phyloP scores from a whole-genome alignment of 2,797 vertebrate species.

The Sebastes diaconus region DNA sequence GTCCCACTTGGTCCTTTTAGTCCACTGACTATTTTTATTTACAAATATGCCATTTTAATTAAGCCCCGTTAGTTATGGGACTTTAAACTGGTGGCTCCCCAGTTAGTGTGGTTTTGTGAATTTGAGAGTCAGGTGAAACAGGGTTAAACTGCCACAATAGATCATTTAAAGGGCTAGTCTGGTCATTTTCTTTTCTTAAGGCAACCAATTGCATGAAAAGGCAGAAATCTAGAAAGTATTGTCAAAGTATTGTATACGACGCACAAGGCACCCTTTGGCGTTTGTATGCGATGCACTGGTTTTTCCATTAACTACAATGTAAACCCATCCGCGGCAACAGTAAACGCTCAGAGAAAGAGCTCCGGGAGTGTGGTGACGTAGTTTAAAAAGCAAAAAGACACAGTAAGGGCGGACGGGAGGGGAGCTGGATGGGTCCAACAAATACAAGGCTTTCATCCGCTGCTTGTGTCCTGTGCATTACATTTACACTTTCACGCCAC shows the following conservation, averaged over 20 bases:
- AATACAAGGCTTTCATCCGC: too few species aligned
- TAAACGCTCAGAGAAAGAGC: too few species aligned
- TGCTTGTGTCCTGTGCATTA: too few species aligned
- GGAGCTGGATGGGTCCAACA: too few species aligned
- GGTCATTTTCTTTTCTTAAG: not conserved
- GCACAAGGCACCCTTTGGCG: too few species aligned
- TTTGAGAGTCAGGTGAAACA: not conserved
- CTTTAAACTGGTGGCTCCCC: slow-evolving; percentile 3
- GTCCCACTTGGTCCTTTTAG: slow-evolving; percentile 20
- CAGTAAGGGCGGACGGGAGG: too few species aligned
- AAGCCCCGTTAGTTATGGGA: not conserved
- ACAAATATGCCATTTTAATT: not conserved
- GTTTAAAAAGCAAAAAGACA: too few species aligned
- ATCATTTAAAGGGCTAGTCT: not conserved
- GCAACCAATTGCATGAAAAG: not conserved
- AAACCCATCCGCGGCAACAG: too few species aligned
- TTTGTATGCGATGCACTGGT: too few species aligned
- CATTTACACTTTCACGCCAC: too few species aligned
- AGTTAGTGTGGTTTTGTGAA: not conserved
- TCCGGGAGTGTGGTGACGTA: too few species aligned
- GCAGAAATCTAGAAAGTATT: not conserved
- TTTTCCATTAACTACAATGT: too few species aligned
- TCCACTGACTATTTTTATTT: slow-evolving; percentile 16
- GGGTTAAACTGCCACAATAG: not conserved
- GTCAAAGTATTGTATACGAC: not conserved